Base-by-base conservation (phyloP, 2,888 invertebrate genomes). In the Nephrotoma flavescens region DNA sequence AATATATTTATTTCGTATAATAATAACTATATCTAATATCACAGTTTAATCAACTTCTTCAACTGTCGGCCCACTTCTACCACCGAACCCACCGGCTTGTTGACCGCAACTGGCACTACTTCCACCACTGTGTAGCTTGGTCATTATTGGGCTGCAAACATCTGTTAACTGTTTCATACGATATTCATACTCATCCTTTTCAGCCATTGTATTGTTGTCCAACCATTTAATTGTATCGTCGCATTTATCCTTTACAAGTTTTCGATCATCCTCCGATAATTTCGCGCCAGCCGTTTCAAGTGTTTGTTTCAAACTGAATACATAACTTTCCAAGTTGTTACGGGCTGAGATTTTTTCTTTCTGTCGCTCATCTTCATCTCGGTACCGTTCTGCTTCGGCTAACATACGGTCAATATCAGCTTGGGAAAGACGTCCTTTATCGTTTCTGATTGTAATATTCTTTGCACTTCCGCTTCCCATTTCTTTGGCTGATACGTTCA, bases 401-500 rank as follows among this genome's bases (percentile, higher is more conserved):
- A 95, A 91, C 95, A 95, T 96, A 87, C 94, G 92, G 88, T 96
- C 96, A 88, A 96, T 96, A 89, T 97, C 96, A 7, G 95, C 95
- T 90, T 96, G 96, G 19, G 96, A 95, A 86, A 97, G 92, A 6
- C 96, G 93, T 0, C 96, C 96, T 89, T 95, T 96, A 92, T 97
- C 96, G 91, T 96, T 97, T 90, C 95, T 95, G 88, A 97, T 97
- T 84, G 95, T 95, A 88, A 97, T 96, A 90, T 95, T 95, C 91
- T 95, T 95, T 87, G 93, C 94, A 88, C 95, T 95, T 42, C 93
- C 94, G 0, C 94, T 93, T 89, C 94, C 93, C 90, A 93, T 94
- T 88, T 94, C 94, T 88, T 95, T 94, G 31, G 97, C 97, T 0
- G 96, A 94, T 0, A 97, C 97, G 90, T 97, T 97, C 88, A 99